phyloP scores from a whole-genome alignment of 1,140 invertebrate species.

The Reticulitermes speratus region DNA sequence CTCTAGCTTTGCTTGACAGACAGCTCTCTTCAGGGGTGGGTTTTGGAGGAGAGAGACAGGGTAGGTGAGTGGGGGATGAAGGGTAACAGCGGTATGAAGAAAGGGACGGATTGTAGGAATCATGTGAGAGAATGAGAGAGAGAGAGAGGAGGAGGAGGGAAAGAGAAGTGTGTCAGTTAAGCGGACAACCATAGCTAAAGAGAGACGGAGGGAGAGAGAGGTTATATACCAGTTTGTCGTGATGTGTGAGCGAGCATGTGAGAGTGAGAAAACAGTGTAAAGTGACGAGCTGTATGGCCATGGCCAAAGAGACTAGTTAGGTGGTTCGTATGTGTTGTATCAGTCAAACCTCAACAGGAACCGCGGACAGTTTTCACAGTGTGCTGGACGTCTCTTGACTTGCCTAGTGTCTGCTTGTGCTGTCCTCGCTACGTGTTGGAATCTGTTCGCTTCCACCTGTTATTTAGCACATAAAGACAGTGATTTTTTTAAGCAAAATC shows the following conservation, averaged over 20 bases:
- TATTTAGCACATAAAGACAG: neutral
- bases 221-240: neutral
- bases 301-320: neutral
- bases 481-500: neutral
- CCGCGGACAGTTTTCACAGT: neutral
- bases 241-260: slow-evolving; percentile 1
- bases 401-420: neutral
- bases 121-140: slow-evolving; percentile 41
- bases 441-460: neutral
- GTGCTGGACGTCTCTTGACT: neutral
- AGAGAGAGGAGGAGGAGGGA: slow-evolving; percentile 43
- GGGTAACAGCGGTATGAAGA: slow-evolving; percentile 31
- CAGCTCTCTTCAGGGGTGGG: slow-evolving; percentile 24
- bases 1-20: slow-evolving; percentile 10
- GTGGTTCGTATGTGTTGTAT: neutral
- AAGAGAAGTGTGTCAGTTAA: slow-evolving; percentile 31
- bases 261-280: slow-evolving; percentile 11
- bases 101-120: slow-evolving; percentile 10
- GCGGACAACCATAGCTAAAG: neutral
- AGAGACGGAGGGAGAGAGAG: neutral
- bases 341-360: neutral
- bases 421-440: neutral
- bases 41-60: slow-evolving; percentile 24
- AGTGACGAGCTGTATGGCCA: neutral
- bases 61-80: slow-evolving; percentile 34